These are phyloP conservation scores for Callosobruchus maculatus DNA, from an alignment of 2,888 invertebrate genomes.

Conservation along the genomic window DNA sequence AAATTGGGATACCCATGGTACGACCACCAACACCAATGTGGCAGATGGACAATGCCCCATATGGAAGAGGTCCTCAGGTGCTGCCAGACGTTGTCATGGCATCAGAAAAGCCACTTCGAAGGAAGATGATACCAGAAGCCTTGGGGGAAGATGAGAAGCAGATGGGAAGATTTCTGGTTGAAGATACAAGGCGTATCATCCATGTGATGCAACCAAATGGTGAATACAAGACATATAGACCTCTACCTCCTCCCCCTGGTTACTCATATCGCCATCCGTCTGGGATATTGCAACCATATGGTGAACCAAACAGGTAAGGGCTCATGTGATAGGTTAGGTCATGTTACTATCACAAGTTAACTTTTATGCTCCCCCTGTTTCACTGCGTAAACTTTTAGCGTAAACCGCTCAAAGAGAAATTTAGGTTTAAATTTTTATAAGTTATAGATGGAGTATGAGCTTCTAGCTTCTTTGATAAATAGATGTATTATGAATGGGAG, in stretches of 20 bases:
- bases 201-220: not conserved
- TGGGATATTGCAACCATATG: not conserved
- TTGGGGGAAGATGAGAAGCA: conserved; percentile 16
- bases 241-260: not conserved
- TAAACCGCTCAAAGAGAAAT: too few relatives aligned
- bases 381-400: too few relatives aligned
- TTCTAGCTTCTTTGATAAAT: too few relatives aligned
- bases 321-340: too few relatives aligned
- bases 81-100: conserved; percentile 19
- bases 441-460: too few relatives aligned
- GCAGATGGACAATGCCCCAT: conserved; percentile 17
- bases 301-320: not conserved
- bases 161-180: conserved; percentile 18
- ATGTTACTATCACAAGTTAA: too few relatives aligned
- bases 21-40: conserved; percentile 6
- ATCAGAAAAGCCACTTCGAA: conserved; percentile 4
- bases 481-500: too few relatives aligned
- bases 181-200: conserved; percentile 2
- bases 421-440: too few relatives aligned
- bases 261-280: not conserved
- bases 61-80: conserved; percentile 11
- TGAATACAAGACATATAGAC: not conserved
- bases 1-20: conserved; percentile 10
- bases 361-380: too few relatives aligned
- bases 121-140: not conserved